Evolutionary conservation across 1,140 invertebrate genomes (phyloP), one percentile per base, ranked within the genome.

Genomic region (Grapholita molesta): DNA sequence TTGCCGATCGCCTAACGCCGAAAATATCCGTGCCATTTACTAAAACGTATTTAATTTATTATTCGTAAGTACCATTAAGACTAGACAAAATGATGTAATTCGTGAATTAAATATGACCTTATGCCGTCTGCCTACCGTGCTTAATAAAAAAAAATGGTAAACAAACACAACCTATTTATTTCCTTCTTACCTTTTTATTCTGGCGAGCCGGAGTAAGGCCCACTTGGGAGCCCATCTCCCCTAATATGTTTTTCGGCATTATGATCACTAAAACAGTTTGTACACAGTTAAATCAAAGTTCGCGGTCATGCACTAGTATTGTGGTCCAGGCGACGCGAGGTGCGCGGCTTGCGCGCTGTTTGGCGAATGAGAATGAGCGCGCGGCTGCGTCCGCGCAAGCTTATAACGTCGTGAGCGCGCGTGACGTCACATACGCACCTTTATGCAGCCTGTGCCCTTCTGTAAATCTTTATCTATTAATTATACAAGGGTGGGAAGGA

Each of bases 171-270:
- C 3, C 4, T 48, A 21, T 48, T 48, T 21, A 21, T 48, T 48
- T 48, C 12, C 12, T n/a, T 32, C 85, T 71, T 75, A 90, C 88
- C 85, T 90, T 88, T 73, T 84, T 84, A 66, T 88, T 84, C 38
- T 89, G 88, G 7, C 86, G 73, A 21, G 80, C 78, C 21, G 86
- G 84, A 8, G 88, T 90, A 25, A 90, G 74, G 64, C 88, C 88
- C 85, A 89, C 88, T 68, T 89, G 88, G 79, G 88, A 90, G 75
- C 88, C 88, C 88, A 90, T 87, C 76, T 90, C 88, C 28, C 85
- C 88, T 73, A 90, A 71, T 55, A 90, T 88, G 70, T 90, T 88
- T 69, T 88, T 88, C 74, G 88, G 86, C 88, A 90, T 90, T 70
- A 79, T 90, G 80, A 18, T 55, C 75, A 79, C 74, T 75, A 35